A percentile compares a stretch with the other conserved stretches of the same genome.
Evolutionary conservation across 2,888 invertebrate species (phyloP).

Genomic region (Chrysolina haemoptera): DNA sequence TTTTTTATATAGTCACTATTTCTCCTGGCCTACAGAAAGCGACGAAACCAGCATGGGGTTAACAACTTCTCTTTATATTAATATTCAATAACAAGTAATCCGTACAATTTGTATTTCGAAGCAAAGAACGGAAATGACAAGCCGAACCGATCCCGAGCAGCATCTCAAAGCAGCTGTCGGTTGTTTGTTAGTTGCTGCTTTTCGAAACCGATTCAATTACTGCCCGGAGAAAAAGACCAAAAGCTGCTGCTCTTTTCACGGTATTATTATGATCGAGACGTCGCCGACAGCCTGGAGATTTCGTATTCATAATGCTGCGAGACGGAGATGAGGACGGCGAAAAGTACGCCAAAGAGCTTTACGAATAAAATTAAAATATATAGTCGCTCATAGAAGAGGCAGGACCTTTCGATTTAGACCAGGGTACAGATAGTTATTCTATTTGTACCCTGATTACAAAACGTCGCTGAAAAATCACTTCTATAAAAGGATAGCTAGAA

Average conservation of each 20-base stretch:
- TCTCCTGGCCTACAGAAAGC: background rate
- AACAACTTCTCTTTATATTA: background rate
- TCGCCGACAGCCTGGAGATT: slow-evolving; percentile 51
- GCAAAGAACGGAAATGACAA: slow-evolving; percentile 23
- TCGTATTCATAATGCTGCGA: slow-evolving; percentile 56
- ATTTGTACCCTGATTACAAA: background rate
- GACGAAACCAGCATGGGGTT: background rate
- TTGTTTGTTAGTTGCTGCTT: slow-evolving; percentile 47
- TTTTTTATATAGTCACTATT: background rate
- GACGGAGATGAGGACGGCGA: slow-evolving; percentile 33
- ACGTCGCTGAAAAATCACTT: background rate
- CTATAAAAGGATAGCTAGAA: no score
- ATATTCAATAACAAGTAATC: slow-evolving; percentile 24
- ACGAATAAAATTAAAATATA: slow-evolving; percentile 60
- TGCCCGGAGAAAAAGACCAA: slow-evolving; percentile 44
- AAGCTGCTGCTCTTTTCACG: slow-evolving; percentile 50
- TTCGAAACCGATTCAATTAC: slow-evolving; percentile 47
- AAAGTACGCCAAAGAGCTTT: slow-evolving; percentile 41
- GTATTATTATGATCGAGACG: slow-evolving; percentile 55
- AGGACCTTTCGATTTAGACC: slow-evolving; percentile 35
- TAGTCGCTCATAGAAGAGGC: slow-evolving; percentile 53
- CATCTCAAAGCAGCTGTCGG: slow-evolving; percentile 24
- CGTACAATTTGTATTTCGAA: slow-evolving; percentile 17
- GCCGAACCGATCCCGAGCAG: slow-evolving; percentile 21
- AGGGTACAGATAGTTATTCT: slow-evolving; percentile 25